A percentile compares a stretch with the other conserved stretches of the same genome.
Conservation (phyloP, 2,888 invertebrate genomes). For the Poecilobothrus nobilitatus region DNA sequence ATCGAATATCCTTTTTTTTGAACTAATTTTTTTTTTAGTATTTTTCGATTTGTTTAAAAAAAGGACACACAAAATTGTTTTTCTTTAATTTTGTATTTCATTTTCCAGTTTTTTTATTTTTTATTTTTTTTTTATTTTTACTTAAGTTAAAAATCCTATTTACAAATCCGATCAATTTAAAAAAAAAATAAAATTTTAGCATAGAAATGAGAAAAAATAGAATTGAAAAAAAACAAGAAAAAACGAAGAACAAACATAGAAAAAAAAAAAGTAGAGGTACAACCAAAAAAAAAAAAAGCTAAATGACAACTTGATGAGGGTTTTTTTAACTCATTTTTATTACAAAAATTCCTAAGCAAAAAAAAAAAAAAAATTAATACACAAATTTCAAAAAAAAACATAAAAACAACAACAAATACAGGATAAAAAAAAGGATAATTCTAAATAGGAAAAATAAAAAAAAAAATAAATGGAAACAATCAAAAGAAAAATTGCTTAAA, state of each 20-base stretch:
- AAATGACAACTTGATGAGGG: constrained; percentile 11
- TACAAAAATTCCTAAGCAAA: neutral
- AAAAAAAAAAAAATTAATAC: neutral
- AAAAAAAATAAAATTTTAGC: neutral
- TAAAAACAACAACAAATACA: neutral
- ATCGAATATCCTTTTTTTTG: neutral
- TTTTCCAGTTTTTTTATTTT: too few relatives aligned
- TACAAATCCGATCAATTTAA: constrained; percentile 7
- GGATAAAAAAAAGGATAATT: neutral
- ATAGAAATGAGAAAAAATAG: neutral
- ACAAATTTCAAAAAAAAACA: neutral
- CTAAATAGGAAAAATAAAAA: neutral
- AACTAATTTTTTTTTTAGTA: neutral
- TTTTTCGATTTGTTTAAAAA: neutral
- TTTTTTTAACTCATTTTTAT: constrained; percentile 1
- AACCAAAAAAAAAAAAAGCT: neutral
- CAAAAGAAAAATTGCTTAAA: neutral
- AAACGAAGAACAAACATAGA: neutral
- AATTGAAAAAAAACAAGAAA: neutral
- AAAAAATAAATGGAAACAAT: neutral
- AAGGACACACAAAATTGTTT: neutral
- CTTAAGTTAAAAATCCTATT: constrained; percentile 7
- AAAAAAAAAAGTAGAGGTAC: neutral
- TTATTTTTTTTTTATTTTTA: neutral
- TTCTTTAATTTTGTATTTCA: neutral